These are phyloP conservation scores for Stylophora pistillata DNA, from an alignment of 64 coral and sea anemone genomes.

Conservation along the genomic window DNA sequence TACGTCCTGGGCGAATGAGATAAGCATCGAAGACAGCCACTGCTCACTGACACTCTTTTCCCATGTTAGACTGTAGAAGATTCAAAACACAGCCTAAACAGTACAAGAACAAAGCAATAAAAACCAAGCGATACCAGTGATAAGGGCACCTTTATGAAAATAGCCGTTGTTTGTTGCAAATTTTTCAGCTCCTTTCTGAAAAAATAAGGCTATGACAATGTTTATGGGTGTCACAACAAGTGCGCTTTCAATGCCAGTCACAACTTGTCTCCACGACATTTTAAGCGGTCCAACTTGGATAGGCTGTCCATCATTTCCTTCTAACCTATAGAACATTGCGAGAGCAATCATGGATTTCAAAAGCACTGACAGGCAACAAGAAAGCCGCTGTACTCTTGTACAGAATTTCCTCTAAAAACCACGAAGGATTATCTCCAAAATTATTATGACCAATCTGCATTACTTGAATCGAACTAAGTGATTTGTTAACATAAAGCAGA, in stretches of 20 bases:
- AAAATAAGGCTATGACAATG: constrained; percentile 29
- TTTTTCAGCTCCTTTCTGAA: constrained; percentile 3
- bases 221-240: constrained; percentile 25
- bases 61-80: background rate
- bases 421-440: constrained; percentile 6
- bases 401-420: constrained; percentile 34
- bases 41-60: background rate
- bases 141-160: too few species aligned
- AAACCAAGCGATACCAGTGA: background rate
- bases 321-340: constrained; percentile 18
- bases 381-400: constrained; percentile 19
- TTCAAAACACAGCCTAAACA: background rate
- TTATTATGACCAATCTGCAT: constrained; percentile 47
- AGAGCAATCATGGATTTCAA: constrained; percentile 50
- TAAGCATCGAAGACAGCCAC: background rate
- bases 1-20: background rate
- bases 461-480: constrained; percentile 6
- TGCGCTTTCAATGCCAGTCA: constrained; percentile 20
- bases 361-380: constrained; percentile 48
- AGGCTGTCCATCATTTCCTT: too few species aligned
- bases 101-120: background rate
- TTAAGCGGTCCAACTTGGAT: constrained; percentile 20
- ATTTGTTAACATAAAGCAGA: constrained; percentile 8
- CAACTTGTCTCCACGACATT: background rate
- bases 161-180: too few species aligned